Evolutionary conservation across 2,888 invertebrate species (phyloP).

Genomic region (Clepsis dumicolana): DNA sequence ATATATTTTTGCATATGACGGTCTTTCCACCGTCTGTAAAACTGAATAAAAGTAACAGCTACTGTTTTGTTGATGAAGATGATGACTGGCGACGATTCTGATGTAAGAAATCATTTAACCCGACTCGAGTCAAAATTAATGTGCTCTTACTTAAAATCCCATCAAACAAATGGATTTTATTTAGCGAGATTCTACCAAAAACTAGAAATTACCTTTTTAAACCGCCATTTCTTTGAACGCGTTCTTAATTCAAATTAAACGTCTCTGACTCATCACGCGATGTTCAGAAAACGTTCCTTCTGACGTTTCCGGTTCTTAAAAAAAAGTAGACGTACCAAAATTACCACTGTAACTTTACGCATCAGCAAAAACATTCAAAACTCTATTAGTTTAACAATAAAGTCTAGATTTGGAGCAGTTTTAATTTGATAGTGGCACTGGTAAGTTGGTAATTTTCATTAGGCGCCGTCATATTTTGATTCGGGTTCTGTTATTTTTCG

Average conservation of each 20-base stretch:
- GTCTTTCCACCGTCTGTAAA: no score
- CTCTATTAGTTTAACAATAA: not conserved
- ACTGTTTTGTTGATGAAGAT: no score
- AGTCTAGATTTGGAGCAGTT: slow-evolving; percentile 10
- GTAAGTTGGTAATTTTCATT: slow-evolving; percentile 56
- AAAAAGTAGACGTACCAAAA: slow-evolving; percentile 60
- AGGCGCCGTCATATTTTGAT: slow-evolving; percentile 69
- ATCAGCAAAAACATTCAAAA: slow-evolving; percentile 1
- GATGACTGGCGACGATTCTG: no score
- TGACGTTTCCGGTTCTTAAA: slow-evolving; percentile 73
- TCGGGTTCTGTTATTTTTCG: slow-evolving; percentile 67
- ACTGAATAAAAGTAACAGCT: no score
- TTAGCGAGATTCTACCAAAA: not conserved
- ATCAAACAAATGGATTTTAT: no score
- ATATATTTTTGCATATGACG: no score
- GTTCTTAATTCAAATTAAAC: slow-evolving; percentile 38
- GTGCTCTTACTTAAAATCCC: no score
- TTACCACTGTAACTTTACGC: slow-evolving; percentile 33
- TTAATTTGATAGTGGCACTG: not conserved
- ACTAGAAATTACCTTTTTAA: slow-evolving; percentile 30
- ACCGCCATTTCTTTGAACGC: slow-evolving; percentile 36
- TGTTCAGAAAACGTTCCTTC: slow-evolving; percentile 65
- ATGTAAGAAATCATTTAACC: no score
- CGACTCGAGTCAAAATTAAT: no score
- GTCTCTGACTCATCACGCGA: slow-evolving; percentile 66